A percentile compares a stretch with the other conserved stretches of the same genome.
These are phyloP conservation scores for Syrphus vitripennis DNA, from an alignment of 2,888 invertebrate species.

Conservation along the genomic window DNA sequence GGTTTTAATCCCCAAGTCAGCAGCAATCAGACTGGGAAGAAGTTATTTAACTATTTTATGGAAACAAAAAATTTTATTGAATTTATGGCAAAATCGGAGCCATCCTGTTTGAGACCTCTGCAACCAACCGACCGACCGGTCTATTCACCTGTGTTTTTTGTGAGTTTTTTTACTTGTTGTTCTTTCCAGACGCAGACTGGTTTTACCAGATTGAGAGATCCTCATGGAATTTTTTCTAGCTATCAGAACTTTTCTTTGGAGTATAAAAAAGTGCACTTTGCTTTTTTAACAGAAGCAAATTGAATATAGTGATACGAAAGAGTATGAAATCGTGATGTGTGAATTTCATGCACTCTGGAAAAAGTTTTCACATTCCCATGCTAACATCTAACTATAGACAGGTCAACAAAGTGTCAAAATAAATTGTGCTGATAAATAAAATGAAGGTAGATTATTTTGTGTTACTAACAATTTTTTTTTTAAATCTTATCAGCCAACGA, in stretches of 20 bases:
- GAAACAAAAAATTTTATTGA: not conserved
- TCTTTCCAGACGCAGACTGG: slow-evolving; percentile 51
- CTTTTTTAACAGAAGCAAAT: not conserved
- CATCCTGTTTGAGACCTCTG: slow-evolving; percentile 15
- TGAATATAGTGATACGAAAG: not conserved
- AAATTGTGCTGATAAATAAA: not conserved
- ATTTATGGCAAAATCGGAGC: slow-evolving; percentile 31
- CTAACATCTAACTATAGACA: not conserved
- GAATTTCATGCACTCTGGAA: not conserved
- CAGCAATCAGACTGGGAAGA: not conserved
- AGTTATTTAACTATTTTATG: slow-evolving; percentile 28
- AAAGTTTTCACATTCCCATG: not conserved
- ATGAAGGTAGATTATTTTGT: not conserved
- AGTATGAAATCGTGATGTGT: not conserved
- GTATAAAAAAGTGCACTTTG: not conserved
- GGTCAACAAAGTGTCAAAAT: not conserved
- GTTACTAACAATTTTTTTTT: not conserved
- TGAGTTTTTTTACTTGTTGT: not conserved
- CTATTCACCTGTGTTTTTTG: slow-evolving; percentile 5
- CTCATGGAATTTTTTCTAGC: slow-evolving; percentile 32
- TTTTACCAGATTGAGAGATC: slow-evolving; percentile 30
- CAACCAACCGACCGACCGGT: slow-evolving; percentile 23
- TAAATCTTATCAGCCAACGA: not conserved
- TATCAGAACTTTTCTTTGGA: not conserved
- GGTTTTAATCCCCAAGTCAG: not conserved